These are phyloP conservation scores for Strigamia maritima DNA, from an alignment of 2,888 invertebrate genomes.

Conservation along the genomic window DNA sequence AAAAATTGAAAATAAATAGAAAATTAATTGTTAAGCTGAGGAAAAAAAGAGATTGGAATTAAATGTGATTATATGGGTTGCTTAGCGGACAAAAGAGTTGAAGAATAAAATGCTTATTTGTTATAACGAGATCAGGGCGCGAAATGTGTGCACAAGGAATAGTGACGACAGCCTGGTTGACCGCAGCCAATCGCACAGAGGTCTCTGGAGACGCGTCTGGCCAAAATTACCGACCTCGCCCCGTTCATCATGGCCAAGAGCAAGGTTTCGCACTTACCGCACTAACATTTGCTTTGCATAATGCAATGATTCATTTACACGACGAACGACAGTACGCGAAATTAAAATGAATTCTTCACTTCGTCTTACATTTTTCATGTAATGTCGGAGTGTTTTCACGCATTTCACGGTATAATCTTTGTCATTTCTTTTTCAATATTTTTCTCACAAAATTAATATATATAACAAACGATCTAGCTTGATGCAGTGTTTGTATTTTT, in stretches of 20 bases:
- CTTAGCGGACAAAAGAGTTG: background rate
- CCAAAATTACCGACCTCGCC: conserved; percentile 26
- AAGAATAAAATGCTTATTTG: background rate
- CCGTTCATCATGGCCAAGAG: conserved; percentile 19
- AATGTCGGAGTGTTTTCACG: too few species aligned
- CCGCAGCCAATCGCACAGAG: conserved; percentile 19
- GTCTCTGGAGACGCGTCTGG: conserved; percentile 19
- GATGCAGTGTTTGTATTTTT: too few species aligned
- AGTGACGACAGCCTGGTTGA: conserved; percentile 23
- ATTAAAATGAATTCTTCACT: background rate
- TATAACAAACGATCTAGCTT: too few species aligned
- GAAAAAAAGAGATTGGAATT: background rate
- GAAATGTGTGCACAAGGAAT: conserved; percentile 17
- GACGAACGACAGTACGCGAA: background rate
- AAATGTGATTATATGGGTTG: background rate
- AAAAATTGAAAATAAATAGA: background rate
- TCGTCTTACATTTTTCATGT: background rate
- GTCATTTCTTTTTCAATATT: too few species aligned
- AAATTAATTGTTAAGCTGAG: background rate
- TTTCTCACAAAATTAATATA: too few species aligned
- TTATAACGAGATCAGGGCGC: background rate
- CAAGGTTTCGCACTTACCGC: conserved; percentile 15
- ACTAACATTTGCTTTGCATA: conserved; percentile 12
- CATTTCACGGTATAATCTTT: too few species aligned
- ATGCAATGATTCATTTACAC: conserved; percentile 16